Evolutionary conservation across 2,113 vertebrate genomes (phyloP).

Genomic region (Polyodon spathula): DNA sequence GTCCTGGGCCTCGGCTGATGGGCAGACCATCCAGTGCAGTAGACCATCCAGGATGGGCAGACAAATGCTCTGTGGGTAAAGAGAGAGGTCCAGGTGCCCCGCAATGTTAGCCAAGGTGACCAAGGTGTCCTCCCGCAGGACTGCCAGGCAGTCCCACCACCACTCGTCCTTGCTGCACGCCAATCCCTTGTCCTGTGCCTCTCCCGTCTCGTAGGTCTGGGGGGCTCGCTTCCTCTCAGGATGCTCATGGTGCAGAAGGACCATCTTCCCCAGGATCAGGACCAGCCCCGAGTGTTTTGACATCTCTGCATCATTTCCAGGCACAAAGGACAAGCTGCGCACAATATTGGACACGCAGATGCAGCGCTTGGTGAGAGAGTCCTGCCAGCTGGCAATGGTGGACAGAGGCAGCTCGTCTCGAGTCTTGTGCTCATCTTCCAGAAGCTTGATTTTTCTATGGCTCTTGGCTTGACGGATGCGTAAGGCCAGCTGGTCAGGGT

Average conservation of each 20-base stretch:
- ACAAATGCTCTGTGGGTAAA: conserved; percentile 93
- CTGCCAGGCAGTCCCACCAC: conserved; percentile 96
- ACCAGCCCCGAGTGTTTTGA: conserved; percentile 91
- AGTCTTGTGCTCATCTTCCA: conserved; percentile 91
- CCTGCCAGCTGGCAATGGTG: conserved; percentile 81
- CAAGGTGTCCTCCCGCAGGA: conserved; percentile 90
- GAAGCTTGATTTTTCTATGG: conserved; percentile 69
- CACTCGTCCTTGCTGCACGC: conserved; percentile 86
- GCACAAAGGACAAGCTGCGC: conserved; percentile 91
- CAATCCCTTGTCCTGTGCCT: conserved; percentile 72
- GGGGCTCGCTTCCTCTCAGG: conserved; percentile 78
- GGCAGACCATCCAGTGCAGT: conserved; percentile 98
- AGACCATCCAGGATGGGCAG: conserved; percentile 92
- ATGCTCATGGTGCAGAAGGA: conserved; percentile 89
- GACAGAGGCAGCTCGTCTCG: conserved; percentile 88
- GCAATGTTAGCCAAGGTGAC: conserved; percentile 96
- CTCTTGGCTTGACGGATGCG: conserved; percentile 65
- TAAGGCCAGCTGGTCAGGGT: conserved; percentile 64
- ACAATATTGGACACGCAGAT: conserved; percentile 92
- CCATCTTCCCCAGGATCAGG: conserved; percentile 84
- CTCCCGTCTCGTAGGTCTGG: conserved; percentile 76
- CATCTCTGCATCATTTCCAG: conserved; percentile 89
- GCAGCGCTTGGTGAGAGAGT: conserved; percentile 86
- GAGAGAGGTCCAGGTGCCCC: conserved; percentile 93
- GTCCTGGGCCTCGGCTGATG: conserved; percentile 88